These are phyloP conservation scores for Panzeria rudis DNA, from an alignment of 2,888 invertebrate genomes.

Conservation along the genomic window DNA sequence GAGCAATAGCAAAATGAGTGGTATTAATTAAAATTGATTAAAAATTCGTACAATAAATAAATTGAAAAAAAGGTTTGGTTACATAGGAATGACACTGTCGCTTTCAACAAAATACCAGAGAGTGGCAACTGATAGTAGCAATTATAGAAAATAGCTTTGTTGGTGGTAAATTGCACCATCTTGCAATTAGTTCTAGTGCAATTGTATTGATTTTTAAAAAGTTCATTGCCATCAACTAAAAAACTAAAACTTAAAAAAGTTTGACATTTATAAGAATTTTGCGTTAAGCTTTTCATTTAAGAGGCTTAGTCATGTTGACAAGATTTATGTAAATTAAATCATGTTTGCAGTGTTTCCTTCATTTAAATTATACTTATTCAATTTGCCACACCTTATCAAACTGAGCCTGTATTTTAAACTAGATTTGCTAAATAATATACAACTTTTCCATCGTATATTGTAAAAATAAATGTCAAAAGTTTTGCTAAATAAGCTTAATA, in stretches of 20 bases:
- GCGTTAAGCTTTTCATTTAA: not conserved
- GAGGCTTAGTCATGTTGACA: not conserved
- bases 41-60: too few species aligned
- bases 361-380: constrained; percentile 29
- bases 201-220: not conserved
- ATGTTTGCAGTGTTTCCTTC: not conserved
- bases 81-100: too few species aligned
- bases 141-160: too few species aligned
- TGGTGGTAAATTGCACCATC: too few species aligned
- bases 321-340: not conserved
- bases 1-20: not conserved
- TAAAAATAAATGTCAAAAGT: constrained; percentile 32
- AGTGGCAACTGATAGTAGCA: too few species aligned
- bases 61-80: too few species aligned
- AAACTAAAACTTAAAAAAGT: not conserved
- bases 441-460: not conserved
- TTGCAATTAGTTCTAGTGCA: not conserved
- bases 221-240: not conserved
- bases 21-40: not conserved
- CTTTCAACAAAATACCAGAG: too few species aligned
- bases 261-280: constrained; percentile 31
- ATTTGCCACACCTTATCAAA: constrained; percentile 42
- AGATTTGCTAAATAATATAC: not conserved
- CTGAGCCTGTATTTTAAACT: constrained; percentile 2
- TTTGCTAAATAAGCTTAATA: not conserved